Percentiles rank a stretch among this genome's conserved stretches.
Evolutionary conservation across 2,888 invertebrate species (phyloP).

Genomic region (Sphecodes monilicornis): DNA sequence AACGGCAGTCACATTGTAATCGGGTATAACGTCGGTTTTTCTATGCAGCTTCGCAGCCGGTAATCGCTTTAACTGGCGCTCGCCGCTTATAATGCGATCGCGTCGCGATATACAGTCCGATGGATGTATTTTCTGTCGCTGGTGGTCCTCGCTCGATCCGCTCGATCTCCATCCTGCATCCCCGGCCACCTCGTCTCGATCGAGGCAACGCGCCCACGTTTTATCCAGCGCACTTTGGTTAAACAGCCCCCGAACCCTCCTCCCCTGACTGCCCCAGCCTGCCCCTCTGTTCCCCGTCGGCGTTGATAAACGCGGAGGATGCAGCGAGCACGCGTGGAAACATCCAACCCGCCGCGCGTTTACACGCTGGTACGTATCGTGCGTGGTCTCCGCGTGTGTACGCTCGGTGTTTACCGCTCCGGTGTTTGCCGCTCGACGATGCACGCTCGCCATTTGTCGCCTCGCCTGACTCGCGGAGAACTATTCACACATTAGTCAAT

Average conservation of each 20-base stretch:
- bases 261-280: not conserved
- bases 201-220: constrained; percentile 58
- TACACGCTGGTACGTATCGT: constrained; percentile 20
- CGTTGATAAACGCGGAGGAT: constrained; percentile 23
- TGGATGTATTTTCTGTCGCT: constrained; percentile 74
- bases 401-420: constrained; percentile 32
- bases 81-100: constrained; percentile 83
- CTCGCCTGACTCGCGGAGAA: constrained; percentile 8
- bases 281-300: constrained; percentile 16
- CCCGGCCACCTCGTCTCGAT: constrained; percentile 12
- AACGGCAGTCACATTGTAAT: constrained; percentile 82
- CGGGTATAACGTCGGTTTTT: constrained; percentile 81
- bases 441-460: constrained; percentile 17
- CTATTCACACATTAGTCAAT: not conserved
- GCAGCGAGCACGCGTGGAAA: constrained; percentile 4
- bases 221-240: constrained; percentile 76
- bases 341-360: constrained; percentile 27
- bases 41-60: constrained; percentile 76
- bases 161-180: not conserved
- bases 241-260: constrained; percentile 65
- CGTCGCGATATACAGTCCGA: constrained; percentile 79
- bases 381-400: constrained; percentile 17
- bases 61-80: constrained; percentile 83
- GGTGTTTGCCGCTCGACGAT: constrained; percentile 17
- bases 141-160: not conserved